Evolutionary conservation across 2,888 invertebrate genomes (phyloP).

Genomic region (Agonum fuliginosum): DNA sequence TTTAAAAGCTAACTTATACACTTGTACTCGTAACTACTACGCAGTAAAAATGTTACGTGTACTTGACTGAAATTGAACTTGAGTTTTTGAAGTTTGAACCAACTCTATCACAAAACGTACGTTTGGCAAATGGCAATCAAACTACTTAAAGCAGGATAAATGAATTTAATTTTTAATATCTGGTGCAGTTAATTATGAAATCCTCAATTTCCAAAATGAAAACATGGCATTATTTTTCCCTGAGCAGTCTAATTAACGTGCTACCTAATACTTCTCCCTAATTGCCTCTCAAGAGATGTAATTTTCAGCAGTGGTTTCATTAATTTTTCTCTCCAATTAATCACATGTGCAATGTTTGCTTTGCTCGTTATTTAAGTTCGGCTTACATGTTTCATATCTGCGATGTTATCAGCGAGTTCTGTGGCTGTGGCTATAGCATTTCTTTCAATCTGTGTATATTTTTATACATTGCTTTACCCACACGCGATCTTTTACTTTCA

Average conservation of each 20-base stretch:
- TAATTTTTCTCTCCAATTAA: constrained; percentile 10
- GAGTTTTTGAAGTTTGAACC: too few relatives aligned
- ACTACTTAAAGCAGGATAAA: too few relatives aligned
- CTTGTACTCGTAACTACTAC: too few relatives aligned
- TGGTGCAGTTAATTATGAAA: too few relatives aligned
- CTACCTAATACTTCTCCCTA: background rate
- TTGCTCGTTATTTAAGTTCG: constrained; percentile 1
- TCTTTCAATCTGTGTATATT: constrained; percentile 29
- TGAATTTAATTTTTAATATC: too few relatives aligned
- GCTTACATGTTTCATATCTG: background rate
- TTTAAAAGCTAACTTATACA: too few relatives aligned
- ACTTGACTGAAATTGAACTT: too few relatives aligned
- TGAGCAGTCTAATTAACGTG: background rate
- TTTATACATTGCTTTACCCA: constrained; percentile 6
- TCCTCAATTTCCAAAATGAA: too few relatives aligned
- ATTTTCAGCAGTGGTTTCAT: constrained; percentile 11
- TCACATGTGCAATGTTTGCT: background rate
- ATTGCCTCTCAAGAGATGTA: background rate
- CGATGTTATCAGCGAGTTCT: constrained; percentile 11
- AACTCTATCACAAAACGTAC: too few relatives aligned
- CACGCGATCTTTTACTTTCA: constrained; percentile 20
- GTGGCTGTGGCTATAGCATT: background rate
- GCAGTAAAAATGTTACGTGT: too few relatives aligned
- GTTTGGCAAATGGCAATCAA: too few relatives aligned
- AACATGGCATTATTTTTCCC: too few relatives aligned